Conservation (phyloP, 2,888 invertebrate species). For the Drosophila colorata region DNA sequence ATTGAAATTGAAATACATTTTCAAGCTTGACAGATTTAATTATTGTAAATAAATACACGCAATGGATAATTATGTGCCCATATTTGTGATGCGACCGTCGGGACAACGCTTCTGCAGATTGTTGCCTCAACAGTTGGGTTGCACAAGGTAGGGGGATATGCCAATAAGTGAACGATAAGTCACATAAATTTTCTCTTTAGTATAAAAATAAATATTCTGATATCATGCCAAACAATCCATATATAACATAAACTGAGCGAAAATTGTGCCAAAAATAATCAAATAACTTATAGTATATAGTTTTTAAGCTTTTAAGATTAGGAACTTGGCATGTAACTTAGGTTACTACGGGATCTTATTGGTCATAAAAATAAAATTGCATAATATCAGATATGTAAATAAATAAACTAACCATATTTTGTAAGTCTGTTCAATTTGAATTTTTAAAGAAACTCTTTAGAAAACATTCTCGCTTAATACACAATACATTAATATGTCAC, state of each 20-base stretch:
- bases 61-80: constrained; percentile 57
- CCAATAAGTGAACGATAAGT: constrained; percentile 9
- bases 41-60: constrained; percentile 62
- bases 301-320: constrained; percentile 4
- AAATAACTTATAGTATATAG: constrained; percentile 8
- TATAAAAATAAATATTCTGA: background rate
- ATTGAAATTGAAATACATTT: constrained; percentile 61
- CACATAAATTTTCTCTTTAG: constrained; percentile 12
- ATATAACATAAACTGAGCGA: background rate
- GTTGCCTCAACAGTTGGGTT: constrained; percentile 14
- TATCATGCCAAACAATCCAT: constrained; percentile 19
- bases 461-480: too few species aligned
- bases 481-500: too few species aligned
- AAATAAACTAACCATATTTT: background rate
- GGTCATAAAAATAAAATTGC: background rate
- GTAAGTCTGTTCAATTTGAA: too few species aligned
- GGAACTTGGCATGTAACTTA: constrained; percentile 16
- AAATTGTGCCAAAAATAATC: constrained; percentile 33
- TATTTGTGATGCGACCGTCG: constrained; percentile 30
- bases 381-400: background rate
- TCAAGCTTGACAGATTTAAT: constrained; percentile 72
- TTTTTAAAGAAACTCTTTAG: too few species aligned
- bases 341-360: background rate
- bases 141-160: too few species aligned
- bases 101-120: constrained; percentile 4